A percentile compares a stretch with the other conserved stretches of the same genome.
Evolutionary conservation across 2,113 vertebrate genomes (phyloP).

Genomic region (Hypanus sabinus): DNA sequence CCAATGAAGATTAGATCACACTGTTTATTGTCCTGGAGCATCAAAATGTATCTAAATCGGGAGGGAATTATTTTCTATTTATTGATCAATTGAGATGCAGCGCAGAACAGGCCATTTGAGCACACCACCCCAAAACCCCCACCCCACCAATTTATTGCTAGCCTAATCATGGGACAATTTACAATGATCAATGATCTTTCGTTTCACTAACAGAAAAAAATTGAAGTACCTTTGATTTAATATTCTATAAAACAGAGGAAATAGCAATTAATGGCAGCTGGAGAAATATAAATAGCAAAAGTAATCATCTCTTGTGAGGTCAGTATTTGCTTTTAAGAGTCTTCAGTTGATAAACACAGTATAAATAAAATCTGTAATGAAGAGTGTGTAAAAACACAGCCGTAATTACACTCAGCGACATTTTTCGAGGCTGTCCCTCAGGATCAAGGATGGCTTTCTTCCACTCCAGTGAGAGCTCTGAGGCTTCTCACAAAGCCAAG

Average conservation of each 20-base stretch:
- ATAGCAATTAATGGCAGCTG: neutral
- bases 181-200: no score
- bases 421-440: no score
- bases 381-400: neutral
- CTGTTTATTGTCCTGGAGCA: neutral
- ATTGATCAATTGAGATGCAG: no score
- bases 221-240: neutral
- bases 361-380: slow-evolving; percentile 3
- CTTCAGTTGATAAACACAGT: neutral
- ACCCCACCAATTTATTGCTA: no score
- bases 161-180: no score
- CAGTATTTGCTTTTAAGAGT: neutral
- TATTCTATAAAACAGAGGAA: slow-evolving; percentile 24
- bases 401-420: neutral
- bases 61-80: neutral
- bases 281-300: neutral
- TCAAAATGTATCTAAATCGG: neutral
- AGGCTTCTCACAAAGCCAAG: no score
- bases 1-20: neutral
- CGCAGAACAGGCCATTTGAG: no score
- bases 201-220: neutral
- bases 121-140: no score
- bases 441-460: no score
- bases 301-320: neutral
- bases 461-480: no score